Conservation (phyloP, 2,888 invertebrate species). For the Leptarthrus brevirostris region DNA sequence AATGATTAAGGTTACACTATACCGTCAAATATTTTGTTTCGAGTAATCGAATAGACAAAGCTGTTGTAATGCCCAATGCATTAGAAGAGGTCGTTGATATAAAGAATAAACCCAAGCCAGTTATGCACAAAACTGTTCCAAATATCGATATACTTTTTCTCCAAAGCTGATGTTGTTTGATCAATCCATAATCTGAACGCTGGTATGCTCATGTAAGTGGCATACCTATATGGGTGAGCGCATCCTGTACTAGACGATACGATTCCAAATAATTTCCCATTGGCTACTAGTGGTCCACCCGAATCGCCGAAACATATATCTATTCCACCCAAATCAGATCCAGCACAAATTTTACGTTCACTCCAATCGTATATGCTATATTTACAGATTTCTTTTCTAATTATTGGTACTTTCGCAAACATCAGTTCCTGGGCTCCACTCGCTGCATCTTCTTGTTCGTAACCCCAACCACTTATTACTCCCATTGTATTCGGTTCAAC, state of each 20-base stretch:
- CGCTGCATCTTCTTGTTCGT: background rate
- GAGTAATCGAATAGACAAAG: too few relatives aligned
- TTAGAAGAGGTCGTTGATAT: too few relatives aligned
- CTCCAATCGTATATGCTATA: too few relatives aligned
- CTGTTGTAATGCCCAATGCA: too few relatives aligned
- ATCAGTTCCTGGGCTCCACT: background rate
- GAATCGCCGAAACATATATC: background rate
- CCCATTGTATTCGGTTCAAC: too few relatives aligned
- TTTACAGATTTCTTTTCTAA: background rate
- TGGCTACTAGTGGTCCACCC: background rate
- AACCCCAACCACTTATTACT: background rate
- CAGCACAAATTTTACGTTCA: background rate
- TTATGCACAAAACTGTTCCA: too few relatives aligned
- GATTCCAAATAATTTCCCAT: background rate
- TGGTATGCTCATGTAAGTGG: background rate
- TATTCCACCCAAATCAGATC: background rate
- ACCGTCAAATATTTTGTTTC: too few relatives aligned
- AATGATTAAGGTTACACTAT: too few relatives aligned
- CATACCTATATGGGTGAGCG: background rate
- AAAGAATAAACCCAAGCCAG: too few relatives aligned
- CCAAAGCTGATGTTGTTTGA: background rate
- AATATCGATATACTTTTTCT: too few relatives aligned
- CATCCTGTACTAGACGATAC: background rate
- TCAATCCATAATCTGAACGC: background rate
- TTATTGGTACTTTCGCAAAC: background rate